phyloP scores from a whole-genome alignment of 2,888 invertebrate species.

The Mythimna impura region DNA sequence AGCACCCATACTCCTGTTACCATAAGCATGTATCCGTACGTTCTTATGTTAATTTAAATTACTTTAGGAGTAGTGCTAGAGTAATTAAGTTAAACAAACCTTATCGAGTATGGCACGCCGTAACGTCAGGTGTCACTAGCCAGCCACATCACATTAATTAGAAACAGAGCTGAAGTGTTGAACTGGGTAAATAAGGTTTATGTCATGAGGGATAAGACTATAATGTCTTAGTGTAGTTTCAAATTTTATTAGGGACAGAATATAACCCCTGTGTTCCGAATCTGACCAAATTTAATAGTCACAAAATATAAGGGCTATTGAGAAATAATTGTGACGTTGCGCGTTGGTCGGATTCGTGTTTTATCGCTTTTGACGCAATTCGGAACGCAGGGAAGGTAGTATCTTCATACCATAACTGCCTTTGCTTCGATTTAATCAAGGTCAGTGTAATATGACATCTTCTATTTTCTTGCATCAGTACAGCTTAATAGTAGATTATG shows the following conservation, averaged over 20 bases:
- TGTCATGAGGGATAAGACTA: slow-evolving; percentile 32
- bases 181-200: slow-evolving; percentile 38
- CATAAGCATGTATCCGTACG: background rate
- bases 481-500: too few relatives aligned
- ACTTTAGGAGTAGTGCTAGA: slow-evolving; percentile 22
- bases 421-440: too few relatives aligned
- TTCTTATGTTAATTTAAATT: slow-evolving; percentile 27
- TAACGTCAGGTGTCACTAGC: slow-evolving; percentile 55
- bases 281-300: too few relatives aligned
- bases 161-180: slow-evolving; percentile 61
- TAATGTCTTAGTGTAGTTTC: background rate
- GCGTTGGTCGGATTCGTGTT: too few relatives aligned
- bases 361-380: too few relatives aligned
- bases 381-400: too few relatives aligned
- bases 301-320: too few relatives aligned
- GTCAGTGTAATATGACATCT: too few relatives aligned
- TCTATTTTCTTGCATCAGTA: background rate
- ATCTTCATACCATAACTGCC: too few relatives aligned
- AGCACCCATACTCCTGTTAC: background rate
- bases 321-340: too few relatives aligned
- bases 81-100: slow-evolving; percentile 55
- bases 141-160: slow-evolving; percentile 72
- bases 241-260: background rate
- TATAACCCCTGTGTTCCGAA: too few relatives aligned
- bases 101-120: slow-evolving; percentile 63